Base-by-base conservation (phyloP, 2,113 vertebrate species). In the Corapipo altera region DNA sequence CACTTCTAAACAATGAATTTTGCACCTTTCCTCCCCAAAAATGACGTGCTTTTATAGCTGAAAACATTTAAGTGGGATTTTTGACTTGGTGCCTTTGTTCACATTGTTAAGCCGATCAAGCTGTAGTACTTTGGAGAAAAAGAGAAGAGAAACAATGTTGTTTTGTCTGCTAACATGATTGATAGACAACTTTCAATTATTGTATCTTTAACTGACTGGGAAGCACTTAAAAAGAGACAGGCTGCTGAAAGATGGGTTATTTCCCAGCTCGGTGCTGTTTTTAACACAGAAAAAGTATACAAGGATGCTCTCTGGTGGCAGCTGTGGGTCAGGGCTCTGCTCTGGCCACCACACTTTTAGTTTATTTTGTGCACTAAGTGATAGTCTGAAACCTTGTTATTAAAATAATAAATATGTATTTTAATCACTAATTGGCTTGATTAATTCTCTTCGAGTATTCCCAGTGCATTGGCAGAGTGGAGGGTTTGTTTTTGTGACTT, bases 131-230 rank as follows among this genome's bases (percentile, higher is more conserved):
- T 64, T 14, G 67, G 91, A 95, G 93, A 91, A 94, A 96, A 96
- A 88, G 88, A 93, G 67, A 90, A 92, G 94, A 96, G 82, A 93
- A 96, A 94, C 89, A 96, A 92, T 44, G 57, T 82, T 97, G 91
- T 94, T 96, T 96, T 96, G 94, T 97, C 95, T 97, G 93, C 91
- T 96, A 97, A 96, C 88, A 43, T 92, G 95, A 97, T 93, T 94
- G 94, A 97, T 97, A 90, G 92, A 96, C 96, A 96, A 85, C 89
- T 97, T 96, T 88, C 93, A 97, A 96, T 97, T 92, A 95, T 89
- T 97, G 57, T 74, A 95, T 94, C 90, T 97, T 84, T 81, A 61
- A 81, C 88, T 95, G 91, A 74, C 79, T 93, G 75, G 80, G 88
- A 76, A 82, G 85, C 84, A 74, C 92, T 89, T 80, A 48, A 82